These are phyloP conservation scores for Leptopilina syphax DNA, from an alignment of 2,888 invertebrate species.

Conservation along the genomic window DNA sequence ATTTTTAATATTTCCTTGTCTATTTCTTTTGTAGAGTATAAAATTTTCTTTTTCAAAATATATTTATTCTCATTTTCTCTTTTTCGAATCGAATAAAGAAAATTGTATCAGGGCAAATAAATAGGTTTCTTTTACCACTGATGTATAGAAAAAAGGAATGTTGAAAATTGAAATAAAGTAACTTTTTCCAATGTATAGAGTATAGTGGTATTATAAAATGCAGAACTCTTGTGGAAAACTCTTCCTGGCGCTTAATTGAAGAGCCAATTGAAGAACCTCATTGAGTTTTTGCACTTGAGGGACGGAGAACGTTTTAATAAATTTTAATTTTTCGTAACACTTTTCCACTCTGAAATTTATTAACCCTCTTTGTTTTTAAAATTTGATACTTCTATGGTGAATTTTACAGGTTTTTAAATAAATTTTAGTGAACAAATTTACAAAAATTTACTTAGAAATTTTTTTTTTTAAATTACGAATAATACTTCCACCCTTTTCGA, in stretches of 20 bases:
- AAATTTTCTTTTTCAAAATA: too few species aligned
- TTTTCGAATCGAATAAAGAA: neutral
- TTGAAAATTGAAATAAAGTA: neutral
- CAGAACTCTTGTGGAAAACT: conserved; percentile 6
- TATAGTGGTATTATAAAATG: too few species aligned
- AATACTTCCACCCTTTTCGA: too few species aligned
- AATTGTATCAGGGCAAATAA: neutral
- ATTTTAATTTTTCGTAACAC: neutral
- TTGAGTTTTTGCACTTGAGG: neutral
- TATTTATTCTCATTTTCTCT: too few species aligned
- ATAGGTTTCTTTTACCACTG: neutral
- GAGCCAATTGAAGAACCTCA: conserved; percentile 21
- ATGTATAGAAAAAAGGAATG: neutral
- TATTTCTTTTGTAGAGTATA: too few species aligned
- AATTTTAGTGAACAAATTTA: too few species aligned
- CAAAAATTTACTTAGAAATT: too few species aligned
- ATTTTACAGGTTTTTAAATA: too few species aligned
- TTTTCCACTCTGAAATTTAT: neutral
- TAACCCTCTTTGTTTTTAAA: neutral
- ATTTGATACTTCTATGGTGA: too few species aligned
- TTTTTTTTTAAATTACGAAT: too few species aligned
- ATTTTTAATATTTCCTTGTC: too few species aligned
- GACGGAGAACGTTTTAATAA: neutral
- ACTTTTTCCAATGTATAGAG: neutral
- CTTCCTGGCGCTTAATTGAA: neutral